phyloP scores from a whole-genome alignment of 2,888 invertebrate genomes.

The Nemotelus pantherinus region DNA sequence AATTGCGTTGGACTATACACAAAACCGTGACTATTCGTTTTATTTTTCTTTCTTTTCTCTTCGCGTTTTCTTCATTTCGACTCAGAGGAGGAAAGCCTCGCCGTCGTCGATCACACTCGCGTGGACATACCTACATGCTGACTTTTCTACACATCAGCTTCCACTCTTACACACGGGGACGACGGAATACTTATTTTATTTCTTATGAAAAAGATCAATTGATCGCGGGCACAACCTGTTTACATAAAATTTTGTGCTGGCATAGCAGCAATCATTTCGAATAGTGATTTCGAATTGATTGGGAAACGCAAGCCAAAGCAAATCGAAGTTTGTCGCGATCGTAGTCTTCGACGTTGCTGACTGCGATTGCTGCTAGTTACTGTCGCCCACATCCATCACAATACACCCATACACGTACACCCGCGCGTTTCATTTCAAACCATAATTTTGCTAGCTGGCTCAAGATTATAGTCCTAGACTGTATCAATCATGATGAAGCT shows the following conservation, averaged over 20 bases:
- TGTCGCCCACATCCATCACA: constrained; percentile 19
- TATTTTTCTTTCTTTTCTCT: too few relatives aligned
- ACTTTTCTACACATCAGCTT: not conserved
- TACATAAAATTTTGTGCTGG: constrained; percentile 41
- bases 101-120: too few relatives aligned
- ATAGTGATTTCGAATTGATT: constrained; percentile 25
- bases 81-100: too few relatives aligned
- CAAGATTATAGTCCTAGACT: not conserved
- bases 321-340: too few relatives aligned
- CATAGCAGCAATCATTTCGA: constrained; percentile 22
- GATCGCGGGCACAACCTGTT: constrained; percentile 38
- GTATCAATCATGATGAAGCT: too few relatives aligned
- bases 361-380: not conserved
- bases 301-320: constrained; percentile 24
- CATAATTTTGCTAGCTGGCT: not conserved
- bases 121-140: too few relatives aligned
- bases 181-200: not conserved
- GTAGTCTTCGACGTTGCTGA: too few relatives aligned
- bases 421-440: not conserved
- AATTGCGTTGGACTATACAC: too few relatives aligned
- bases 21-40: too few relatives aligned
- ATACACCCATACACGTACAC: not conserved
- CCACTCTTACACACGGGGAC: not conserved
- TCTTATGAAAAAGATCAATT: constrained; percentile 40
- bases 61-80: too few relatives aligned